Conservation (phyloP, 92 coral and sea anemone genomes). For the Muricea muricata region DNA sequence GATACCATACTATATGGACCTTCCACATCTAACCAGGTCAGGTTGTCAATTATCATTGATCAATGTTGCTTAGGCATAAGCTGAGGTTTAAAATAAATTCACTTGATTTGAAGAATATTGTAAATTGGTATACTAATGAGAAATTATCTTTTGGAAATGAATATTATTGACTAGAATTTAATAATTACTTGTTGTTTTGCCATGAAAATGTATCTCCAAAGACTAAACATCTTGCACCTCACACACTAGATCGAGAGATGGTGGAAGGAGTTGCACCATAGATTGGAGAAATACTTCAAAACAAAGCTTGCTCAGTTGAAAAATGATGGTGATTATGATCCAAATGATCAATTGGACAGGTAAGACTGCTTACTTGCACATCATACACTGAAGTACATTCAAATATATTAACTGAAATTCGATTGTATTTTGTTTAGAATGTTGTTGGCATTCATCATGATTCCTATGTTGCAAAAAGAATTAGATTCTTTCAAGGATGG, state of each 20-base stretch:
- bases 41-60: background rate
- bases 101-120: too few relatives aligned
- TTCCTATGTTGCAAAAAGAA: constrained; percentile 22
- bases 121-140: too few relatives aligned
- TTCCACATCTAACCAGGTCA: background rate
- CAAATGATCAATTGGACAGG: constrained; percentile 29
- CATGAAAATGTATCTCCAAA: background rate
- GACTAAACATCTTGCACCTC: too few relatives aligned
- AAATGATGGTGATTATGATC: constrained; percentile 7
- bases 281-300: constrained; percentile 23
- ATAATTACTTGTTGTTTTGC: background rate
- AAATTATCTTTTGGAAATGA: too few relatives aligned
- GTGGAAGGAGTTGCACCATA: constrained; percentile 30
- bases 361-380: background rate
- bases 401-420: background rate
- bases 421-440: constrained; percentile 2
- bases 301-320: constrained; percentile 2
- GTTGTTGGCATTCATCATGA: constrained; percentile 24
- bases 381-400: background rate
- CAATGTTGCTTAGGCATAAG: background rate
- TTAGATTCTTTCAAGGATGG: constrained; percentile 6
- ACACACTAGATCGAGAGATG: constrained; percentile 27
- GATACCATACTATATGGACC: background rate
- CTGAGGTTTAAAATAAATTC: too few relatives aligned
- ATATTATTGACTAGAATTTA: background rate